A percentile compares a stretch with the other conserved stretches of the same genome.
Conservation (phyloP, 1,140 invertebrate species). For the Eupristina koningsbergeri region DNA sequence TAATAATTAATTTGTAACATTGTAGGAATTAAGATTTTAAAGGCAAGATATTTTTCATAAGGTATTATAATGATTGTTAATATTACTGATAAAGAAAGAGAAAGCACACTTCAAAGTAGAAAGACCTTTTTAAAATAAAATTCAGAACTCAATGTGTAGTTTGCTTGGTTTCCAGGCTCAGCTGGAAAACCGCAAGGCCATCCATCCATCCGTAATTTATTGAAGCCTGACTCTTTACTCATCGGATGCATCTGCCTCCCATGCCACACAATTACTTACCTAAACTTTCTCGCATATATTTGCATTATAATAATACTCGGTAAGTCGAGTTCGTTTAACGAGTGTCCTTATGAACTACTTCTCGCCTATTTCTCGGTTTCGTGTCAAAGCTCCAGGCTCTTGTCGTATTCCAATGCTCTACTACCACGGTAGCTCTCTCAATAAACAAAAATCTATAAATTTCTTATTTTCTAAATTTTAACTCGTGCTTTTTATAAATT, state of each 20-base stretch:
- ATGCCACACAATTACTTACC: not conserved
- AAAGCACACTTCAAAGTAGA: not conserved
- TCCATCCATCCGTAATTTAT: not conserved
- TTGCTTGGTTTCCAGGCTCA: slow-evolving; percentile 15
- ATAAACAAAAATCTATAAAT: slow-evolving; percentile 8
- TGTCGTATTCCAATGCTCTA: slow-evolving; percentile 2
- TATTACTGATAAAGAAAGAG: not conserved
- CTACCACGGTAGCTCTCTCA: not conserved
- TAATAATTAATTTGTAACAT: too few relatives aligned
- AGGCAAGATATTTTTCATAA: too few relatives aligned
- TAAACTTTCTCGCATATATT: slow-evolving; percentile 33
- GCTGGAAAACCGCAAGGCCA: slow-evolving; percentile 24
- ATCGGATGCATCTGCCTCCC: not conserved
- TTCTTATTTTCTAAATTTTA: not conserved
- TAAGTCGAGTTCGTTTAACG: slow-evolving; percentile 30
- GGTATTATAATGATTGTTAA: too few relatives aligned
- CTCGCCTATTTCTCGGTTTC: slow-evolving; percentile 8
- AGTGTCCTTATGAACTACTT: slow-evolving; percentile 45
- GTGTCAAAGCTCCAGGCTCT: slow-evolving; percentile 9
- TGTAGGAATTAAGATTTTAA: too few relatives aligned
- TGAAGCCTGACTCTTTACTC: slow-evolving; percentile 16
- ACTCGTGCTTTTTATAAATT: not conserved
- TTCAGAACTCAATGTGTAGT: slow-evolving; percentile 11
- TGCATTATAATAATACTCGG: not conserved
- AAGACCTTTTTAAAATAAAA: not conserved